Evolutionary conservation across 2,113 vertebrate species (phyloP).

Genomic region (Hoplias malabaricus): DNA sequence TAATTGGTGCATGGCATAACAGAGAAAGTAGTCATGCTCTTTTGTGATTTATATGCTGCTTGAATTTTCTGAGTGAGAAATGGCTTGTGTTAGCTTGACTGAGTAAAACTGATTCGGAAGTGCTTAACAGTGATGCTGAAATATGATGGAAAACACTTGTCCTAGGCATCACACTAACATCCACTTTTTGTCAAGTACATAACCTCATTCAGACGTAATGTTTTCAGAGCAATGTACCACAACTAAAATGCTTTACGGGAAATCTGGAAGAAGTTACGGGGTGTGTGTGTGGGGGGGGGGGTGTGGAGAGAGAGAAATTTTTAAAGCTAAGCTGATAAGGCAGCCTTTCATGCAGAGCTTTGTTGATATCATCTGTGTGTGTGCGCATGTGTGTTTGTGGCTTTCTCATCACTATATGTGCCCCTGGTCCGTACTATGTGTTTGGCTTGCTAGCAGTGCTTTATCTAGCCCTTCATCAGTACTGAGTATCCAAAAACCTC

Average conservation of each 20-base stretch:
- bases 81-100: not conserved
- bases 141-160: not conserved
- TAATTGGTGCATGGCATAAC: not conserved
- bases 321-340: not conserved
- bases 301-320: not conserved
- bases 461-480: not conserved
- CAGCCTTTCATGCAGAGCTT: not conserved
- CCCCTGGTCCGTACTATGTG: not conserved
- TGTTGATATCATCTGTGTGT: not conserved
- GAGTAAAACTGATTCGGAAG: not conserved
- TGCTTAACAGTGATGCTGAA: not conserved
- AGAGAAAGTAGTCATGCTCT: not conserved
- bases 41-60: not conserved
- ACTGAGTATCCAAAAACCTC: not conserved
- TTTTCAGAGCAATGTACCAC: not conserved
- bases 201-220: not conserved
- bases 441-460: not conserved
- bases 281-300: too few relatives aligned
- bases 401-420: not conserved
- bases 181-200: not conserved
- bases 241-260: not conserved
- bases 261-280: not conserved
- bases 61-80: not conserved
- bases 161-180: not conserved
- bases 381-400: not conserved